phyloP scores from a whole-genome alignment of 1,140 invertebrate genomes.

The Asbolus verrucosus region DNA sequence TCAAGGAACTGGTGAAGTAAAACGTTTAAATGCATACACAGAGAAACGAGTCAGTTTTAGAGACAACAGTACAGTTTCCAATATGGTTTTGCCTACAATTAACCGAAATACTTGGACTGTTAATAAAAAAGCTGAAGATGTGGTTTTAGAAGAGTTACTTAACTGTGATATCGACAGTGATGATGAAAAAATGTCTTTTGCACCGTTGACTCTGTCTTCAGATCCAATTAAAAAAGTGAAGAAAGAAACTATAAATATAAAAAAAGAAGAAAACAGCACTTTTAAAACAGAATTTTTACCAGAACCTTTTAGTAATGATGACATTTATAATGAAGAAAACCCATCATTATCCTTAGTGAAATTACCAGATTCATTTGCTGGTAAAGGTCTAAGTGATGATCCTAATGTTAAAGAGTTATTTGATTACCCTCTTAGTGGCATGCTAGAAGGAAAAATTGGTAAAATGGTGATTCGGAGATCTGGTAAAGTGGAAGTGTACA shows the following conservation, averaged over 20 bases:
- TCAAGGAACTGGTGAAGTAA: constrained; percentile 52
- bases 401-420: constrained; percentile 54
- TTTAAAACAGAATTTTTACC: constrained; percentile 43
- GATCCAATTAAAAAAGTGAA: constrained; percentile 40
- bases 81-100: constrained; percentile 54
- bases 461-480: constrained; percentile 55
- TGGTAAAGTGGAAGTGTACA: constrained; percentile 55
- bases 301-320: constrained; percentile 40
- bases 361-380: constrained; percentile 57
- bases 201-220: constrained; percentile 41
- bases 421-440: constrained; percentile 54
- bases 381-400: constrained; percentile 58
- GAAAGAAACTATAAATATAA: constrained; percentile 44
- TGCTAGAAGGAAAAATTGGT: constrained; percentile 59
- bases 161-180: constrained; percentile 45
- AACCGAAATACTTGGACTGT: constrained; percentile 54
- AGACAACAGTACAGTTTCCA: constrained; percentile 40
- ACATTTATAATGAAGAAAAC: constrained; percentile 49
- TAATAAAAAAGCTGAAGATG: constrained; percentile 53
- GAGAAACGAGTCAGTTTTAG: constrained; percentile 28
- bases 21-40: constrained; percentile 15
- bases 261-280: constrained; percentile 37
- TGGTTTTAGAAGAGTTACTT: constrained; percentile 50
- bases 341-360: constrained; percentile 50
- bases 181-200: constrained; percentile 53